Evolutionary conservation across 2,113 vertebrate species (phyloP).

Genomic region (Mesoclemmys tuberculata): DNA sequence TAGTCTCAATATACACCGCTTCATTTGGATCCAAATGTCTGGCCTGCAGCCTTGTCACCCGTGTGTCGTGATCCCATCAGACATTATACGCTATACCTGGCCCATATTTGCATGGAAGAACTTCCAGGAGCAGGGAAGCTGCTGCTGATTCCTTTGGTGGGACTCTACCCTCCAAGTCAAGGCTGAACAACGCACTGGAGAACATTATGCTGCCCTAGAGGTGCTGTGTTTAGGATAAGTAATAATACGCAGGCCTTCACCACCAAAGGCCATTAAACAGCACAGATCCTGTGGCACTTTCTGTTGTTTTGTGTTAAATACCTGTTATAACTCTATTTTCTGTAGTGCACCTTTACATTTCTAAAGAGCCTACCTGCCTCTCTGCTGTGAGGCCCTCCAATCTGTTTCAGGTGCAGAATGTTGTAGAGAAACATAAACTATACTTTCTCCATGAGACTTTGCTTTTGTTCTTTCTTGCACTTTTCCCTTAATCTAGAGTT

Average conservation of each 20-base stretch:
- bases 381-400: neutral
- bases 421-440: neutral
- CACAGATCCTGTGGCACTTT: neutral
- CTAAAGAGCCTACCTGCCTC: neutral
- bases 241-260: neutral
- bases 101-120: conserved; percentile 7
- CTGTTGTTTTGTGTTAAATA: neutral
- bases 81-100: conserved; percentile 52
- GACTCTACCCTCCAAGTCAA: neutral
- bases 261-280: neutral
- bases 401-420: neutral
- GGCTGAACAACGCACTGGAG: neutral
- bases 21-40: conserved; percentile 42
- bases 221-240: neutral
- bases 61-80: conserved; percentile 5
- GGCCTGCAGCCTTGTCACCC: neutral
- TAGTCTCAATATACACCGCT: neutral
- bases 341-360: neutral
- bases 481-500: neutral
- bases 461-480: neutral
- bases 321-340: neutral
- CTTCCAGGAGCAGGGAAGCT: neutral
- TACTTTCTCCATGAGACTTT: neutral
- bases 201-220: neutral
- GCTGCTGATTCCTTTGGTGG: neutral